Base-by-base conservation (phyloP, 1,140 invertebrate genomes). In the Chelonus insularis region DNA sequence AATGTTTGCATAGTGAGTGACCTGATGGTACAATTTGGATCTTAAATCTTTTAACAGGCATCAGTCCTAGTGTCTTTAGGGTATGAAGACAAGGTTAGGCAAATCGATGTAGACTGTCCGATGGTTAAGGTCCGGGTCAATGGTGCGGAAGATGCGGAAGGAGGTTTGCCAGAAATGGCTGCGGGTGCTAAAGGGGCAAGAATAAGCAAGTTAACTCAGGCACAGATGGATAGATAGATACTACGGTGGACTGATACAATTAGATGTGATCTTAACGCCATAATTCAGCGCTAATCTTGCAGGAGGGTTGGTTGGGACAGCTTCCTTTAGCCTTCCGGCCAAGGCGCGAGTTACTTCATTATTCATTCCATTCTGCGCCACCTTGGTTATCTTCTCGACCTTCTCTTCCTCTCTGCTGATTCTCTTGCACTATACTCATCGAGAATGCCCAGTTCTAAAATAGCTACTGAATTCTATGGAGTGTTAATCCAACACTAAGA, bases 181-280 rank as follows among this genome's bases (percentile, higher is more conserved):
- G 39, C 11, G 29, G n/a, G 12, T 14, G 6, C 29, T 11, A 18
- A 18, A 8, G 20, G 11, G 18, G 11, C 14, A n/a, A 20, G 68
- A 72, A 70, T 79, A 78, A 78, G 72, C 78, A 74, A 76, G 76
- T 79, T 80, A 75, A 60, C 57, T 63, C 54, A 68, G 61, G 66
- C 65, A 70, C 70, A 79, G 77, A 79, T 79, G 75, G 65, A 74
- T 73, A 74, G 75, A 75, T 71, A 69, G 72, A 65, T 60, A 75
- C 61, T 64, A 67, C 66, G 71, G 72, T 68, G 72, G 73, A 74
- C 76, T 78, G 79, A 82, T 82, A 82, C 77, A 80, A 80, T 81
- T 79, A 79, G 78, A 82, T 80, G 71, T 73, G 77, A 82, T 81
- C 78, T 80, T 73, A 74, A 76, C 72, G 69, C 75, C 74, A 79